Conservation (phyloP, 1,140 invertebrate genomes). For the Musca vetustissima region DNA sequence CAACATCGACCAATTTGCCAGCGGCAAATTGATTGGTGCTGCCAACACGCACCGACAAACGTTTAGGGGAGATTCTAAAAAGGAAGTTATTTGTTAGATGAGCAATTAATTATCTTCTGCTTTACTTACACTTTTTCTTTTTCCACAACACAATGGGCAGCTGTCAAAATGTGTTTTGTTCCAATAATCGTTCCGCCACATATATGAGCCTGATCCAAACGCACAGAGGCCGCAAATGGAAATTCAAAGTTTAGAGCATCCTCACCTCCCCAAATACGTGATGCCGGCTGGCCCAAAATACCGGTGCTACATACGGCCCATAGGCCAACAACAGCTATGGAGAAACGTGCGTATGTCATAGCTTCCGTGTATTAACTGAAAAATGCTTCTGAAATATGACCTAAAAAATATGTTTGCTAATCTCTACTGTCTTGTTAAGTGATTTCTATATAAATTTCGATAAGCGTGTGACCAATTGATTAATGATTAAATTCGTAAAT, state of each 20-base stretch:
- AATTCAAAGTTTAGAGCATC: constrained; percentile 34
- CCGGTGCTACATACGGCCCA: not conserved
- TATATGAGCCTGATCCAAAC: constrained; percentile 43
- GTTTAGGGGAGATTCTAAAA: constrained; percentile 29
- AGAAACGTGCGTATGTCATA: constrained; percentile 20
- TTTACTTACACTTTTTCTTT: constrained; percentile 37
- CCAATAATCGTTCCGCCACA: constrained; percentile 42
- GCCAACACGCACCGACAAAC: constrained; percentile 41
- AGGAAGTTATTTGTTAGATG: not conserved
- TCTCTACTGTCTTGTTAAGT: too few relatives aligned
- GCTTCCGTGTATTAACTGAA: not conserved
- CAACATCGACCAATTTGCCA: constrained; percentile 34
- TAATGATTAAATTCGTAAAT: too few relatives aligned
- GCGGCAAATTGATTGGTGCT: constrained; percentile 50
- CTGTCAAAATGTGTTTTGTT: constrained; percentile 36
- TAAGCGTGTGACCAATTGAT: too few relatives aligned
- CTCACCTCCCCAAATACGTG: constrained; percentile 44
- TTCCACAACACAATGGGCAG: constrained; percentile 41
- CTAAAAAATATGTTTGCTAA: too few relatives aligned
- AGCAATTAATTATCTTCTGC: too few relatives aligned
- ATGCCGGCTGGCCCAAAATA: constrained; percentile 4
- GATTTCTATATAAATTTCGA: too few relatives aligned
- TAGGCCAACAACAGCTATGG: not conserved
- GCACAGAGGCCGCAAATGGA: constrained; percentile 40
- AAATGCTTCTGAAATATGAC: not conserved